Conservation (phyloP, 2,888 invertebrate genomes). For the Microctonus aethiopoides region DNA sequence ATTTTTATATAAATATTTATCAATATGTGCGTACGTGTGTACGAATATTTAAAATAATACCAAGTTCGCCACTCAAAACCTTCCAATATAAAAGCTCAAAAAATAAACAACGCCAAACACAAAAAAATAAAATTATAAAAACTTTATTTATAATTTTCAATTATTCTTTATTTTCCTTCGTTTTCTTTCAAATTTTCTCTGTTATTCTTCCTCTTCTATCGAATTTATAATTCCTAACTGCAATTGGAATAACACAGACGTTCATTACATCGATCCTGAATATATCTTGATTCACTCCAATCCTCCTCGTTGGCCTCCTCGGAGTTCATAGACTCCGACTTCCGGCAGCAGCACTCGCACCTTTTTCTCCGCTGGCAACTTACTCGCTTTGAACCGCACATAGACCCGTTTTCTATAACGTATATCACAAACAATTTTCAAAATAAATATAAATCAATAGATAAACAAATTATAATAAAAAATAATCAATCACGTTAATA, state of each 20-base stretch:
- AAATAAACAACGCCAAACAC: conserved; percentile 8
- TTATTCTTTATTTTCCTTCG: background rate
- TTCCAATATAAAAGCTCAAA: background rate
- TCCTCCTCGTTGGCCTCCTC: conserved; percentile 48
- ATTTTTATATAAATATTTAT: conserved; percentile 5
- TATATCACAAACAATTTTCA: background rate
- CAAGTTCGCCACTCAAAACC: background rate
- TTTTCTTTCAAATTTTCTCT: background rate
- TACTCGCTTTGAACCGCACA: conserved; percentile 43
- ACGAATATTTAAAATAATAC: no score
- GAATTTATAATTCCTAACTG: background rate
- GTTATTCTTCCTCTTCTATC: background rate
- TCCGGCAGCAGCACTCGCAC: conserved; percentile 33
- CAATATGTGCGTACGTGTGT: no score
- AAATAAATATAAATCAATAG: background rate
- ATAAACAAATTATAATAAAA: background rate
- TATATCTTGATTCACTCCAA: conserved; percentile 17
- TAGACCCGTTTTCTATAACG: conserved; percentile 32
- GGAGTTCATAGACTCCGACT: conserved; percentile 48
- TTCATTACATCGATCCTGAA: background rate
- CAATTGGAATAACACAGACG: background rate
- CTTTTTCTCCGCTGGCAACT: conserved; percentile 41
- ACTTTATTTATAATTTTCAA: background rate
- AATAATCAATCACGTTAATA: no score
- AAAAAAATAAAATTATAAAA: conserved; percentile 10